Percentiles rank a stretch among this genome's conserved stretches.
phyloP scores from a whole-genome alignment of 2,888 invertebrate genomes.

The Megaustenia siamemsis region DNA sequence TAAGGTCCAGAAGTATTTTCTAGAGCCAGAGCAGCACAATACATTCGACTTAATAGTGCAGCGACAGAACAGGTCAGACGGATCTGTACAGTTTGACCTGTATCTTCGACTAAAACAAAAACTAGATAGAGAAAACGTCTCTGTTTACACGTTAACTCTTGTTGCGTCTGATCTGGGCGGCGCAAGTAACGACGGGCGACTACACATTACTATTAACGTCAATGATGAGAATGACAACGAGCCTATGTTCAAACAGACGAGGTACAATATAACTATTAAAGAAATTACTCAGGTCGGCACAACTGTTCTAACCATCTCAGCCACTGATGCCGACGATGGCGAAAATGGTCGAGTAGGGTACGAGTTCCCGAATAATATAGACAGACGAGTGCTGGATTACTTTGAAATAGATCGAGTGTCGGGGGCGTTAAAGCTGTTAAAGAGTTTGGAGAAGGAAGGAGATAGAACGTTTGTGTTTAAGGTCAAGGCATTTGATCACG shows the following conservation, averaged over 20 bases:
- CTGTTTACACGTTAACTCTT: conserved; percentile 44
- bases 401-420: conserved; percentile 54
- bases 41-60: conserved; percentile 40
- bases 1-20: conserved; percentile 54
- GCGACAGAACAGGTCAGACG: conserved; percentile 35
- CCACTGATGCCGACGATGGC: conserved; percentile 55
- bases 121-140: conserved; percentile 54
- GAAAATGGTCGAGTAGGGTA: conserved; percentile 58
- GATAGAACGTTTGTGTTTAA: conserved; percentile 55
- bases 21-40: conserved; percentile 41
- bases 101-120: conserved; percentile 32
- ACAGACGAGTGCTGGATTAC: conserved; percentile 38
- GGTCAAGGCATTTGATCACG: conserved; percentile 57
- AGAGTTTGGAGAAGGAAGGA: conserved; percentile 53
- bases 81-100: conserved; percentile 26
- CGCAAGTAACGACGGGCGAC: conserved; percentile 38
- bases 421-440: conserved; percentile 51
- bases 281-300: conserved; percentile 50
- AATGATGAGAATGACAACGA: conserved; percentile 56
- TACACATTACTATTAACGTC: conserved; percentile 51
- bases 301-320: conserved; percentile 52
- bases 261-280: conserved; percentile 50
- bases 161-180: conserved; percentile 48
- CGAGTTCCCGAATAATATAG: conserved; percentile 44
- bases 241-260: conserved; percentile 46